These are phyloP conservation scores for Poecilia gillii DNA, from an alignment of 2,797 vertebrate species.

Conservation along the genomic window DNA sequence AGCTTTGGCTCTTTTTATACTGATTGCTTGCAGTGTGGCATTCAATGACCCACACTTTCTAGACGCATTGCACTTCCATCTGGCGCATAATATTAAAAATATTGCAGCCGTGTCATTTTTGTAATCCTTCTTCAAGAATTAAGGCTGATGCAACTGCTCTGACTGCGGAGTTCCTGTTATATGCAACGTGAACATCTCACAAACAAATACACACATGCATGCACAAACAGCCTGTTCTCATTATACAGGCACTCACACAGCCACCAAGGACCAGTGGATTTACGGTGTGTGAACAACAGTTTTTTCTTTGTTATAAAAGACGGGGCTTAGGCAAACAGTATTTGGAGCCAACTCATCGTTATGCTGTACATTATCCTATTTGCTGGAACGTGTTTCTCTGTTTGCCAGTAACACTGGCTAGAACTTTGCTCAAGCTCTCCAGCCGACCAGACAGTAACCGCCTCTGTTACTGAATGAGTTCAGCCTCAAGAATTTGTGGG, in stretches of 20 bases:
- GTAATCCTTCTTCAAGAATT: slow-evolving; percentile 60
- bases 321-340: slow-evolving; percentile 69
- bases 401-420: slow-evolving; percentile 53
- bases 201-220: slow-evolving; percentile 22
- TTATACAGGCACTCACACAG: slow-evolving; percentile 38
- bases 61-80: slow-evolving; percentile 45
- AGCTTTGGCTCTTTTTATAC: slow-evolving; percentile 42
- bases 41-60: slow-evolving; percentile 48
- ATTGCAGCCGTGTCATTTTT: slow-evolving; percentile 71
- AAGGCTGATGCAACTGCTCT: slow-evolving; percentile 60
- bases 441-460: slow-evolving; percentile 21
- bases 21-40: slow-evolving; percentile 50
- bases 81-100: slow-evolving; percentile 58
- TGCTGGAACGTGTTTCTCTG: slow-evolving; percentile 62
- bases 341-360: slow-evolving; percentile 69
- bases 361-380: slow-evolving; percentile 73
- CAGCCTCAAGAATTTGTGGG: neutral
- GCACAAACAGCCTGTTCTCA: slow-evolving; percentile 20
- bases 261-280: slow-evolving; percentile 61
- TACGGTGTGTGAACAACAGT: slow-evolving; percentile 67
- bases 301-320: slow-evolving; percentile 44
- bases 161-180: slow-evolving; percentile 60
- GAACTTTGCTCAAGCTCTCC: slow-evolving; percentile 36
- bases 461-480: slow-evolving; percentile 17
- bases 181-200: slow-evolving; percentile 46